These are phyloP conservation scores for Agelastica alni DNA, from an alignment of 2,888 invertebrate species.

Conservation along the genomic window DNA sequence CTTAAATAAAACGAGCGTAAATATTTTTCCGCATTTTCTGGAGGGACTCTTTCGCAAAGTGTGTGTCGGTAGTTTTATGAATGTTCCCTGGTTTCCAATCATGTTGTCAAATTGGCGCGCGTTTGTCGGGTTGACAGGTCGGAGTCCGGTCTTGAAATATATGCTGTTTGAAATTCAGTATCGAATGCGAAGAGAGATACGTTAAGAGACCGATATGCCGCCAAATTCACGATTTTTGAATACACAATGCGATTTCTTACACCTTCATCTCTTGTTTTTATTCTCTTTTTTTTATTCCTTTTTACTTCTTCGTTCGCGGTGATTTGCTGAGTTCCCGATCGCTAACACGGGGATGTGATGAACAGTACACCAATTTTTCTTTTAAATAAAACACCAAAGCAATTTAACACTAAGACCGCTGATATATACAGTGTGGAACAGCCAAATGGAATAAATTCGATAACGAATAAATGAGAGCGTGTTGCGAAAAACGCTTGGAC, in stretches of 20 bases:
- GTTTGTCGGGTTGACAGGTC: conserved; percentile 46
- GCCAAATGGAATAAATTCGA: no score
- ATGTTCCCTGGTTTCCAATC: conserved; percentile 46
- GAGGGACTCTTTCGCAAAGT: background rate
- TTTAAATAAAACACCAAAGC: no score
- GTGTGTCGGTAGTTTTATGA: conserved; percentile 37
- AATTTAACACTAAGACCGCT: no score
- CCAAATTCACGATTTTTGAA: conserved; percentile 39
- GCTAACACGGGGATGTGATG: background rate
- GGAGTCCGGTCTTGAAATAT: conserved; percentile 49
- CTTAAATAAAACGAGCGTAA: no score
- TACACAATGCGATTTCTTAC: conserved; percentile 36
- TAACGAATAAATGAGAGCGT: no score
- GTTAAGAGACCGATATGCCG: conserved; percentile 30
- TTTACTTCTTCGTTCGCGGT: conserved; percentile 3
- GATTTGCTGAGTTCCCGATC: conserved; percentile 7
- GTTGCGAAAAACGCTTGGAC: no score
- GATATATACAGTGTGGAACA: no score
- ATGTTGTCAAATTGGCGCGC: conserved; percentile 51
- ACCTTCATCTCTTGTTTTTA: conserved; percentile 23
- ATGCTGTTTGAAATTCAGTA: conserved; percentile 51
- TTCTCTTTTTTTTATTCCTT: conserved; percentile 8
- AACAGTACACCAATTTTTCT: no score
- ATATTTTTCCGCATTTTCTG: background rate
- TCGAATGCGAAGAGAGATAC: conserved; percentile 39